These are phyloP conservation scores for Lasius platythorax DNA, from an alignment of 2,888 invertebrate genomes.

Conservation along the genomic window DNA sequence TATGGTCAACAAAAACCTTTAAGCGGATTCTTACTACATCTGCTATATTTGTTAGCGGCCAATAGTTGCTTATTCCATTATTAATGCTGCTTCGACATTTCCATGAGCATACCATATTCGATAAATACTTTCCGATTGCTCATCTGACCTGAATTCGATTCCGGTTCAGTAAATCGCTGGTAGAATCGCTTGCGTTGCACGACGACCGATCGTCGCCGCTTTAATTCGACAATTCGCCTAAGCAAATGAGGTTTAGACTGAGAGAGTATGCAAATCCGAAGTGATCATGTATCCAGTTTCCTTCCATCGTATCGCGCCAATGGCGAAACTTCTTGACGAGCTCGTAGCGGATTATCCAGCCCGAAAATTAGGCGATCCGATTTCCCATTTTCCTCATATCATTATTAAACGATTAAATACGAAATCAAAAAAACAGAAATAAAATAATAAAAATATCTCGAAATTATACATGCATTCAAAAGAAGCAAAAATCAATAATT, in stretches of 20 bases:
- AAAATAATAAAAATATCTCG: not conserved
- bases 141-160: conserved; percentile 41
- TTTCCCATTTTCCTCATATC: conserved; percentile 26
- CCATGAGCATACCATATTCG: conserved; percentile 25
- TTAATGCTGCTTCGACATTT: conserved; percentile 30
- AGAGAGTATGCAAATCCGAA: conserved; percentile 49
- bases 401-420: conserved; percentile 6
- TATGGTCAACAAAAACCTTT: not conserved
- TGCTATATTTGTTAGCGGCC: conserved; percentile 10
- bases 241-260: conserved; percentile 50
- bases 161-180: conserved; percentile 19
- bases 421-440: not conserved
- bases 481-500: not conserved
- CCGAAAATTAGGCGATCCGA: conserved; percentile 37
- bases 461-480: not conserved
- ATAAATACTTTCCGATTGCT: conserved; percentile 48
- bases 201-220: conserved; percentile 42
- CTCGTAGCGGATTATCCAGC: conserved; percentile 37
- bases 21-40: not conserved
- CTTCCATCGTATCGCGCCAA: conserved; percentile 21
- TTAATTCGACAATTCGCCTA: conserved; percentile 49
- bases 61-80: conserved; percentile 10
- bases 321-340: conserved; percentile 47
- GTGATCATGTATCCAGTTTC: conserved; percentile 55
- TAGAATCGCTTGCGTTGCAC: conserved; percentile 33